Percentiles rank a stretch among this genome's conserved stretches.
Conservation (phyloP, 2,888 invertebrate species). For the Timema podura region DNA sequence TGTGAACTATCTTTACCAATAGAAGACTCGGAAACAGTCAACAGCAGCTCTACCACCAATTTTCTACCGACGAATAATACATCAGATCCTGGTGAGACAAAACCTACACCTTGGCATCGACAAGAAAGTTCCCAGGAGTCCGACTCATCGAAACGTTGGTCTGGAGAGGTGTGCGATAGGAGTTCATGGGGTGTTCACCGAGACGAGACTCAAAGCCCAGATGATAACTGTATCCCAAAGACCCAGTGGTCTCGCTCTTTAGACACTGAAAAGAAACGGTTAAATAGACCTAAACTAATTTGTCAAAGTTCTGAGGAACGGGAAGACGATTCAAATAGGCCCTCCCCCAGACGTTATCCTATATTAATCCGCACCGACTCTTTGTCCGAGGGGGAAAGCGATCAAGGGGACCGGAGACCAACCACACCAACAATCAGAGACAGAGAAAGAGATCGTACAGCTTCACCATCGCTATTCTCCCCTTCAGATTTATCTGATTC, state of each 20-base stretch:
- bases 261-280: background rate
- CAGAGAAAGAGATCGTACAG: constrained; percentile 47
- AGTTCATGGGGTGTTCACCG: constrained; percentile 40
- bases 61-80: too few relatives aligned
- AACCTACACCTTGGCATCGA: constrained; percentile 14
- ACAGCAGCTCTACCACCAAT: too few relatives aligned
- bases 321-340: constrained; percentile 51
- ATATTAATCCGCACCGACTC: constrained; percentile 55
- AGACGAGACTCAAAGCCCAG: constrained; percentile 45
- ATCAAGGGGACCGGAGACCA: constrained; percentile 41
- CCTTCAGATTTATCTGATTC: constrained; percentile 64
- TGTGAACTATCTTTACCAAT: too few relatives aligned
- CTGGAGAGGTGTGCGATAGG: constrained; percentile 28
- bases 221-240: constrained; percentile 37
- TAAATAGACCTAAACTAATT: constrained; percentile 45
- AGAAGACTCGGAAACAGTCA: background rate
- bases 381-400: constrained; percentile 69
- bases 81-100: background rate
- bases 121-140: constrained; percentile 14
- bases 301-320: constrained; percentile 72
- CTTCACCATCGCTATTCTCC: constrained; percentile 58
- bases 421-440: constrained; percentile 40
- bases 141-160: constrained; percentile 26
- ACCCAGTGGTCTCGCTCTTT: background rate
- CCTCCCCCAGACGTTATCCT: constrained; percentile 30